phyloP scores from a whole-genome alignment of 1,140 invertebrate species.

The Ooceraea biroi region DNA sequence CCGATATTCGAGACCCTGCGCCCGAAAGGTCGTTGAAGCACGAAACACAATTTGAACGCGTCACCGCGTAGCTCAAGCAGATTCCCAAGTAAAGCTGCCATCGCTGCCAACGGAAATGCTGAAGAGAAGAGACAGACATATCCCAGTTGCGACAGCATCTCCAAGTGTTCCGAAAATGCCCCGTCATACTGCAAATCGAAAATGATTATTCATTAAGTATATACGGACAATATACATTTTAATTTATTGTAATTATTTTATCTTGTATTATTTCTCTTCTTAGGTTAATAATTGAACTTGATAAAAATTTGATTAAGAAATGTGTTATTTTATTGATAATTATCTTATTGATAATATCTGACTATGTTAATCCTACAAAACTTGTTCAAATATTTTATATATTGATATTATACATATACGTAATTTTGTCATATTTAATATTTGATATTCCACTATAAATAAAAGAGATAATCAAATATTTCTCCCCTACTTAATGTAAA shows the following conservation, averaged over 20 bases:
- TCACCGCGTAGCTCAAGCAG: slow-evolving; percentile 97
- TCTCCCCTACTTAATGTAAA: neutral
- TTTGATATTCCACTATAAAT: neutral
- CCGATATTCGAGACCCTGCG: slow-evolving; percentile 97
- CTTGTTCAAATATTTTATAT: neutral
- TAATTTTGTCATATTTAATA: slow-evolving; percentile 3
- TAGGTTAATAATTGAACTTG: too few relatives aligned
- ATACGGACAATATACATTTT: neutral
- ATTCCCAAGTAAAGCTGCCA: slow-evolving; percentile 97
- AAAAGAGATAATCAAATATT: slow-evolving; percentile 7
- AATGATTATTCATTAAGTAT: slow-evolving; percentile 18
- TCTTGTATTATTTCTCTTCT: too few relatives aligned
- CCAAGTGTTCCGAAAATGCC: slow-evolving; percentile 98
- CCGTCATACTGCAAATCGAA: slow-evolving; percentile 91
- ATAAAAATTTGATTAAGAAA: too few relatives aligned
- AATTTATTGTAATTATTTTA: too few relatives aligned
- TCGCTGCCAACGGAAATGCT: slow-evolving; percentile 96
- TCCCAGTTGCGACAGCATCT: slow-evolving; percentile 98
- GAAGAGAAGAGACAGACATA: slow-evolving; percentile 99
- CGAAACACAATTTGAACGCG: slow-evolving; percentile 98
- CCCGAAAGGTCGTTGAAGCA: slow-evolving; percentile 97
- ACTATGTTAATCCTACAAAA: too few relatives aligned
- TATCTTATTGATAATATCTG: too few relatives aligned
- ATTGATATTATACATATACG: neutral
- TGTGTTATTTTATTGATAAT: too few relatives aligned